Evolutionary conservation across 2,888 invertebrate genomes (phyloP), one percentile per base, ranked within the genome.

Genomic region (Magallana nippona): DNA sequence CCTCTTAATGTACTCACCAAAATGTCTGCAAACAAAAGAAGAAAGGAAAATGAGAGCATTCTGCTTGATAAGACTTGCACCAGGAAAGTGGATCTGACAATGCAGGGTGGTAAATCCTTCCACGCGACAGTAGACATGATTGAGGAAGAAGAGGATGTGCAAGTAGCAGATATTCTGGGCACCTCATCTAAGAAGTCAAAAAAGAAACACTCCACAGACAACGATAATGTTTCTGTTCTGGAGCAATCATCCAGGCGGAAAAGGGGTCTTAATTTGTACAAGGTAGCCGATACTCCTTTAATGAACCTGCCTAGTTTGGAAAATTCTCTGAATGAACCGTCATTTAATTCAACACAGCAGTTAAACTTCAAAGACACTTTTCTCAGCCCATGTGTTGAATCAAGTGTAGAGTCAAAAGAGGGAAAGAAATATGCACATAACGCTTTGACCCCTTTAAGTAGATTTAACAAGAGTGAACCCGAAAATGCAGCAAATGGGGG

Each of bases 121-220:
- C 71, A 71, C 2, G 27, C 22, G 32, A 27, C 71, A 71, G 22
- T 15, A 71, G 27, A 71, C 32, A 13, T 27, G 10, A 15, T 71
- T 11, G 71, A 71, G 27, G 71, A 71, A 22, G 71, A 71, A 27
- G 71, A 71, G 5, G 44, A 44, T 27, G 71, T 22, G 5, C 71
- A 71, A 32, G 71, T 71, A 27, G 71, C 71, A 27, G 71, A 71
- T 71, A 71, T 71, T 13, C 5, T 71, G 71, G 71, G 71, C 71
- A 71, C 71, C 11, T 5, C 32, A 71, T 13, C 32, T 5, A 71
- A 32, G 32, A 71, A 71, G 71, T 27, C 71, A 8, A 27, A 71
- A 27, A 71, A 27, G 27, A 71, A 22, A 11, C 15, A 15, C 13
- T 15, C 19, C 71, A 71, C 71, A 71, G 15, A 22, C 19, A 11